phyloP scores from a whole-genome alignment of 1,140 invertebrate species.

The Platyscapa corneri region DNA sequence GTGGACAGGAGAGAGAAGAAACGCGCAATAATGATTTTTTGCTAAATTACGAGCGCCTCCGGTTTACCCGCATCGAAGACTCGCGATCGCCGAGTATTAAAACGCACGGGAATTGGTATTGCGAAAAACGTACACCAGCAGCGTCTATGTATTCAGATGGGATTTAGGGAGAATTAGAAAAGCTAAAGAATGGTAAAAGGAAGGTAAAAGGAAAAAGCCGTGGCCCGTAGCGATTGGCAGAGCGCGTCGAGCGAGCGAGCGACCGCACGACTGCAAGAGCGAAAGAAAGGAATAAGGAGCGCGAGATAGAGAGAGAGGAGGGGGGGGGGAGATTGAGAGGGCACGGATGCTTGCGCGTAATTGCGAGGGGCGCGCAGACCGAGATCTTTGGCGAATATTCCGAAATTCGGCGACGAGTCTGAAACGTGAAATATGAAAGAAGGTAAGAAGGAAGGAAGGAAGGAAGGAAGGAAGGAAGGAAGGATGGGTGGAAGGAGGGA shows the following conservation, averaged over 20 bases:
- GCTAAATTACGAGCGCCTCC: no score
- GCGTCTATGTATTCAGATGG: not conserved
- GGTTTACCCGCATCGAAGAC: not conserved
- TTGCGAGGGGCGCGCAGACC: not conserved
- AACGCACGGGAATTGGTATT: not conserved
- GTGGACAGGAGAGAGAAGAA: no score
- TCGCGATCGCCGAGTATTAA: not conserved
- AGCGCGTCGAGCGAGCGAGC: not conserved
- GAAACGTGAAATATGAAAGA: no score
- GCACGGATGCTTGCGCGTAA: not conserved
- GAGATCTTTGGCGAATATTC: not conserved
- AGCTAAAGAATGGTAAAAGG: not conserved
- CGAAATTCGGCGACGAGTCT: not conserved
- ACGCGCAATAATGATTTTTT: no score
- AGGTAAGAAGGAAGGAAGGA: no score
- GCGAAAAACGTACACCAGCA: slow-evolving; percentile 8
- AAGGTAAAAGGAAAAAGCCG: not conserved
- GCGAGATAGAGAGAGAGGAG: no score
- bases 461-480: no score
- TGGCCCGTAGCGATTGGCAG: not conserved
- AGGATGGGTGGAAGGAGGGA: no score
- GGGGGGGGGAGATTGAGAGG: not conserved
- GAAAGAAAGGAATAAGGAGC: not conserved
- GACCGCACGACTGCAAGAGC: not conserved
- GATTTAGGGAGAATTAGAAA: slow-evolving; percentile 1